Conservation (phyloP, 2,113 vertebrate genomes). For the Zootoca vivipara region DNA sequence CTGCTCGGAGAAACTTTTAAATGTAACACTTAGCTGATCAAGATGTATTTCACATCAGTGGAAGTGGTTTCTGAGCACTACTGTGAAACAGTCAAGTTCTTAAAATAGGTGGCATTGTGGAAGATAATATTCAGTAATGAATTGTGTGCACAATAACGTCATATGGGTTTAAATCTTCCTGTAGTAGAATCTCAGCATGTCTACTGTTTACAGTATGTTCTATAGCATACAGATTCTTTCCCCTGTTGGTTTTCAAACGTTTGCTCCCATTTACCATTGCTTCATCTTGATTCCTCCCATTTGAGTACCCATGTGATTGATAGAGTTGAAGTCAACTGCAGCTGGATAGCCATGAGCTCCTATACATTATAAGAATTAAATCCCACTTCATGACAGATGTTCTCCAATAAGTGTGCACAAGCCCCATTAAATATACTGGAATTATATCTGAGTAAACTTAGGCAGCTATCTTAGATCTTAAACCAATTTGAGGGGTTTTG, state of each 20-base stretch:
- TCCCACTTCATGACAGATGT: background rate
- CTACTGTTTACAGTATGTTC: background rate
- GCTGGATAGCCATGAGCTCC: no score
- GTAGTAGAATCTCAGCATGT: background rate
- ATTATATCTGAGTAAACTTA: background rate
- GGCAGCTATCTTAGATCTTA: no score
- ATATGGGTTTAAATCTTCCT: no score
- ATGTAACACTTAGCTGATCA: no score
- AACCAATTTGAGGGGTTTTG: no score
- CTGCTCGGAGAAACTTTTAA: background rate
- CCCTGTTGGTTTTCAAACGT: background rate
- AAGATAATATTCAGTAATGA: no score
- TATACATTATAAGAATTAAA: background rate
- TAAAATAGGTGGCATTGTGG: background rate
- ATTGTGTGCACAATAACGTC: no score
- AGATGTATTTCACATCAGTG: background rate
- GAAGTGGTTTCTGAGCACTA: background rate
- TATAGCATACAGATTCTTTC: background rate
- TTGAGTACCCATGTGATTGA: background rate
- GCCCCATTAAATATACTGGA: background rate
- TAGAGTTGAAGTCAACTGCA: no score
- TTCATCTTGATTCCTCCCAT: background rate
- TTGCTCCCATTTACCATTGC: background rate
- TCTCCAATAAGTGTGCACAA: background rate
- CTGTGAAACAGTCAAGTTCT: background rate